phyloP scores from a whole-genome alignment of 2,113 vertebrate species.

The Sisor rabdophorus region DNA sequence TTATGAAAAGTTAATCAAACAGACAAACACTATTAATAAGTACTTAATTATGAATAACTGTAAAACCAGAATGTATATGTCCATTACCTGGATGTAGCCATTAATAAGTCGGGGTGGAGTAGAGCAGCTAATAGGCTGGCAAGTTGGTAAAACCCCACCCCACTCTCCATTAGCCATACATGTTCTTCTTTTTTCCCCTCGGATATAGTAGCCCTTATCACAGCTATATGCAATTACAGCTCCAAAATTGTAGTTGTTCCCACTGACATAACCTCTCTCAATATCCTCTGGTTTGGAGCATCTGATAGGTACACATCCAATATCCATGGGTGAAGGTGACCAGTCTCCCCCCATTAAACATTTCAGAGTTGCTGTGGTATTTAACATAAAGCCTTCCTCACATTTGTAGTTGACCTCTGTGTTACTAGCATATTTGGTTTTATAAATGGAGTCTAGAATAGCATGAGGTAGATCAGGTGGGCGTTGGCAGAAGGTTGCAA shows the following conservation, averaged over 20 bases:
- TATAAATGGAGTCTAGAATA: slow-evolving; percentile 86
- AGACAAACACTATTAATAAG: slow-evolving; percentile 5
- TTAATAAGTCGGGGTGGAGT: slow-evolving; percentile 78
- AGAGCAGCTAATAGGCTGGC: slow-evolving; percentile 83
- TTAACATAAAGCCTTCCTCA: slow-evolving; percentile 89
- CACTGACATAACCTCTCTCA: slow-evolving; percentile 82
- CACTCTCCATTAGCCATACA: slow-evolving; percentile 90
- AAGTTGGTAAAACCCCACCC: slow-evolving; percentile 81
- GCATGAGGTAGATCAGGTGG: slow-evolving; percentile 78
- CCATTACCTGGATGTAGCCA: slow-evolving; percentile 81
- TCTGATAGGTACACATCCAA: slow-evolving; percentile 86
- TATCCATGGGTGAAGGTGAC: slow-evolving; percentile 80
- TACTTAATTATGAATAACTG: neutral
- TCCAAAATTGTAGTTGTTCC: slow-evolving; percentile 90
- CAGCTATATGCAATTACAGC: slow-evolving; percentile 94
- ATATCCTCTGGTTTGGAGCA: slow-evolving; percentile 83
- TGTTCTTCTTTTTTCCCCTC: slow-evolving; percentile 89
- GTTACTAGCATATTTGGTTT: slow-evolving; percentile 83
- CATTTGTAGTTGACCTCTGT: slow-evolving; percentile 90
- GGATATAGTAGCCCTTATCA: slow-evolving; percentile 86
- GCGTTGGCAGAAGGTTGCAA: slow-evolving; percentile 91
- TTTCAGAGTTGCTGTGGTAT: slow-evolving; percentile 81
- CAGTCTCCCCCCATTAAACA: slow-evolving; percentile 87
- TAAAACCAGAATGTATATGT: neutral
- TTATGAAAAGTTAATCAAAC: neutral